Conservation (phyloP, 2,888 invertebrate species). For the Alentia gelatinosa region DNA sequence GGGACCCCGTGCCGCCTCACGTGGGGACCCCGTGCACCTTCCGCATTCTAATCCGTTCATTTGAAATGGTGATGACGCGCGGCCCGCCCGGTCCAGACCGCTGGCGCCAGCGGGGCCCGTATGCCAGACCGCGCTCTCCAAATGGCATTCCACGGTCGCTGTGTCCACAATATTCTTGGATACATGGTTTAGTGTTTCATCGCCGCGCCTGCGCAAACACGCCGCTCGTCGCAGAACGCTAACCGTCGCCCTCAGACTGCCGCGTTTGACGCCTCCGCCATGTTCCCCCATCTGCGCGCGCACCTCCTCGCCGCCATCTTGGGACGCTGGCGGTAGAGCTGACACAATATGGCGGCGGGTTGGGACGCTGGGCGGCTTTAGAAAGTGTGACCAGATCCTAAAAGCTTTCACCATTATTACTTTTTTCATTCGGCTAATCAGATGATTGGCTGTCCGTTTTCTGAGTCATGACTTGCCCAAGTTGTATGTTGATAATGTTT, state of each 20-base stretch:
- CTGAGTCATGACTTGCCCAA: too few species aligned
- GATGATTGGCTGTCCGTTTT: too few species aligned
- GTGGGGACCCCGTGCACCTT: neutral
- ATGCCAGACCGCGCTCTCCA: constrained; percentile 18
- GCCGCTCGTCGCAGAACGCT: neutral
- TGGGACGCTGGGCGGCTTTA: too few species aligned
- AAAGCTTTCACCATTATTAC: too few species aligned
- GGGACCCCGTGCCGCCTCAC: constrained; percentile 19
- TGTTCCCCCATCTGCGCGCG: constrained; percentile 11
- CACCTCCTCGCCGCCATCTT: constrained; percentile 20
- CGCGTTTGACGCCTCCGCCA: constrained; percentile 45
- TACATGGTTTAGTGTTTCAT: constrained; percentile 51
- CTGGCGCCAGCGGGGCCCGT: neutral
- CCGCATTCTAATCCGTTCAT: constrained; percentile 46
- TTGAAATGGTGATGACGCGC: constrained; percentile 47
- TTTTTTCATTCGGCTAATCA: too few species aligned
- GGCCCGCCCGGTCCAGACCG: neutral
- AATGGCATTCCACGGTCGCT: constrained; percentile 13
- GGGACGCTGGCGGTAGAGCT: neutral
- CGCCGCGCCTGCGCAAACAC: neutral
- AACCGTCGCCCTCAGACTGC: neutral
- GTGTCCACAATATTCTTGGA: constrained; percentile 45
- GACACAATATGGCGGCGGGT: neutral
- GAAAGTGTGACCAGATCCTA: too few species aligned
- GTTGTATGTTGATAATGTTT: too few species aligned